Conservation (phyloP, 2,113 vertebrate genomes). For the Myiozetetes cayanensis region DNA sequence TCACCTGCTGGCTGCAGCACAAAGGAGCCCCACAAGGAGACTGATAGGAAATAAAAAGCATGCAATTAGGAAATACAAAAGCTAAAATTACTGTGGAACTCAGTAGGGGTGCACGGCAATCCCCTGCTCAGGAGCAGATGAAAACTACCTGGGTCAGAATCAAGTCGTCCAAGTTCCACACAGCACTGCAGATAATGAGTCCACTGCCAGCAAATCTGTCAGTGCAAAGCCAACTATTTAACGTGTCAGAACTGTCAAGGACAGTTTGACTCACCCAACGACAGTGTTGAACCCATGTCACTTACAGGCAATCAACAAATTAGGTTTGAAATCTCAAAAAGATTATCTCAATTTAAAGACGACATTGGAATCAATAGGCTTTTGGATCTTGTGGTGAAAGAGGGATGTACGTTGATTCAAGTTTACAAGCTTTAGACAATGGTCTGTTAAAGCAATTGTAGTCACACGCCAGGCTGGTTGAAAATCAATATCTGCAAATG, state of each 20-base stretch:
- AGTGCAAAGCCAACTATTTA: background rate
- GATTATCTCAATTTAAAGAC: slow-evolving; percentile 25
- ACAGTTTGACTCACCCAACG: slow-evolving; percentile 6
- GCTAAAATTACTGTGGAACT: slow-evolving; percentile 44
- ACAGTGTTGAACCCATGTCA: slow-evolving; percentile 12
- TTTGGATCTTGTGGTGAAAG: background rate
- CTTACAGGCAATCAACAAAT: slow-evolving; percentile 55
- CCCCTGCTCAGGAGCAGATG: slow-evolving; percentile 6
- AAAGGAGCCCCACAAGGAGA: slow-evolving; percentile 6
- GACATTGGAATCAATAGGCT: slow-evolving; percentile 16
- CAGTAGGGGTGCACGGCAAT: slow-evolving; percentile 13
- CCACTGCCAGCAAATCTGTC: background rate
- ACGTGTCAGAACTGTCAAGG: slow-evolving; percentile 59
- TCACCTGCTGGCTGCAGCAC: slow-evolving; percentile 23
- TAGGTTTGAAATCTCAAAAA: slow-evolving; percentile 50
- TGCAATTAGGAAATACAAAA: slow-evolving; percentile 55
- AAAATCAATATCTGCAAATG: slow-evolving; percentile 54
- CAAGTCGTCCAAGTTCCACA: background rate
- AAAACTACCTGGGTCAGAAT: slow-evolving; percentile 42
- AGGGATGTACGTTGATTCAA: background rate
- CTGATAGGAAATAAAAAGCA: background rate
- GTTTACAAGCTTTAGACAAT: slow-evolving; percentile 47
- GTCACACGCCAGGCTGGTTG: background rate
- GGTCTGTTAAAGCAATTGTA: slow-evolving; percentile 41
- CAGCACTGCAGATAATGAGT: slow-evolving; percentile 34